Base-by-base conservation (phyloP, 2,888 invertebrate species). In the Crepidodera aurea region DNA sequence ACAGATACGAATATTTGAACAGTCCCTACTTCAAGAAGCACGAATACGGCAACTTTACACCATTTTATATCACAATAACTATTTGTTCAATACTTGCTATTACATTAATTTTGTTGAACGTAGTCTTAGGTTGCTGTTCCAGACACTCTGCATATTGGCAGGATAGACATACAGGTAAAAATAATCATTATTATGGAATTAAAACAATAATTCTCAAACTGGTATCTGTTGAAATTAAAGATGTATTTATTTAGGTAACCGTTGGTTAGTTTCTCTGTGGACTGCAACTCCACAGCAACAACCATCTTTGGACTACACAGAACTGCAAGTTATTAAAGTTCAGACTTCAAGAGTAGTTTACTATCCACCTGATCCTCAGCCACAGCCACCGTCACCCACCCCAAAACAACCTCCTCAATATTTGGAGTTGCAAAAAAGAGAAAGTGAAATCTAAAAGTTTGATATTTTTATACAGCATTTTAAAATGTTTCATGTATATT, bases 201-300 rank as follows among this genome's bases (percentile, higher is more conserved):
- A n/a, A n/a, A n/a, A n/a, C n/a, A n/a, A n/a, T n/a, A n/a, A n/a
- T n/a, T n/a, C n/a, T n/a, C n/a, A n/a, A n/a, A n/a, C n/a, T n/a
- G n/a, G n/a, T n/a, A n/a, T n/a, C n/a, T n/a, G n/a, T n/a, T n/a
- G n/a, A n/a, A n/a, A n/a, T n/a, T n/a, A n/a, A n/a, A n/a, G n/a
- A n/a, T n/a, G n/a, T 18, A 12, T 6, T 22, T 22, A 22, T 22
- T 22, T 22, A 90, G 93, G 93, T 50, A 94, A 92, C 78, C 90
- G 92, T 74, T 93, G 91, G 91, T 82, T 94, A 62, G 87, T 91
- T 13, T 90, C 93, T 1, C 84, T 94, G 78, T 94, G 92, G 92
- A 90, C 93, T 1, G 85, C 90, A 32, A 90, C 92, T 3, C 93
- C 94, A 0, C 90, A 92, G 77, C 89, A 90, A 69, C 92, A 92